A percentile compares a stretch with the other conserved stretches of the same genome.
Evolutionary conservation across 2,797 vertebrate genomes (phyloP).

Genomic region (Parauchenoglanis punctatus): DNA sequence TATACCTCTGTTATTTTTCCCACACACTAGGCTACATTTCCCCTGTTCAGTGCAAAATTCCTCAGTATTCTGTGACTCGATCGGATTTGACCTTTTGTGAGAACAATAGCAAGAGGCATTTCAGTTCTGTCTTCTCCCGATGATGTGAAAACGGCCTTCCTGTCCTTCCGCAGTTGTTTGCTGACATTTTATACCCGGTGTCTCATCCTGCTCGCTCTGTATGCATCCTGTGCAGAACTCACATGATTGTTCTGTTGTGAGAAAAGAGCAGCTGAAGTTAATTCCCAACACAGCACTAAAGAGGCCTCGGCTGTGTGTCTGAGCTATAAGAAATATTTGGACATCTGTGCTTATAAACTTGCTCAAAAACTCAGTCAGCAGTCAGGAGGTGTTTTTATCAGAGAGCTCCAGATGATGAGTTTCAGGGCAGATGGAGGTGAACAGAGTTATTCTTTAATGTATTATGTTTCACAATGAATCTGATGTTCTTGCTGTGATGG

Average conservation of each 20-base stretch:
- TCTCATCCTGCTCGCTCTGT: constrained; percentile 57
- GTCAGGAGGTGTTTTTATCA: constrained; percentile 13
- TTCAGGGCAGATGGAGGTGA: not conserved
- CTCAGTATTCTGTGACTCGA: constrained; percentile 75
- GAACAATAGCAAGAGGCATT: constrained; percentile 81
- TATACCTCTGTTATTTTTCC: not conserved
- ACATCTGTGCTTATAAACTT: constrained; percentile 44
- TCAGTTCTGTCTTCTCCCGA: constrained; percentile 72
- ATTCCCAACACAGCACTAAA: constrained; percentile 34
- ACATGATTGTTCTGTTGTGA: constrained; percentile 48
- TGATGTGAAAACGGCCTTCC: constrained; percentile 61
- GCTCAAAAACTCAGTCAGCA: constrained; percentile 10
- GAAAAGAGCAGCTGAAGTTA: constrained; percentile 47
- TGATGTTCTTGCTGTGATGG: not conserved
- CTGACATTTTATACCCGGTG: constrained; percentile 66
- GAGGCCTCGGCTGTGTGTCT: constrained; percentile 19
- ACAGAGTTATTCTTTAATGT: not conserved
- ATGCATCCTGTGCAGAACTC: constrained; percentile 46
- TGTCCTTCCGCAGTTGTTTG: constrained; percentile 68
- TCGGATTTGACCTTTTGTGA: constrained; percentile 80
- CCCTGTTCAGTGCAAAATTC: constrained; percentile 67
- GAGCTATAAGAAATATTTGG: constrained; percentile 33
- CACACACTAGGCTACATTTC: constrained; percentile 66
- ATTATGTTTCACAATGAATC: not conserved
- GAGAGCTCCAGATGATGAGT: not conserved